Percentiles rank a stretch among this genome's conserved stretches.
Conservation (phyloP, 1,140 invertebrate species). For the Teleogryllus occipitalis region DNA sequence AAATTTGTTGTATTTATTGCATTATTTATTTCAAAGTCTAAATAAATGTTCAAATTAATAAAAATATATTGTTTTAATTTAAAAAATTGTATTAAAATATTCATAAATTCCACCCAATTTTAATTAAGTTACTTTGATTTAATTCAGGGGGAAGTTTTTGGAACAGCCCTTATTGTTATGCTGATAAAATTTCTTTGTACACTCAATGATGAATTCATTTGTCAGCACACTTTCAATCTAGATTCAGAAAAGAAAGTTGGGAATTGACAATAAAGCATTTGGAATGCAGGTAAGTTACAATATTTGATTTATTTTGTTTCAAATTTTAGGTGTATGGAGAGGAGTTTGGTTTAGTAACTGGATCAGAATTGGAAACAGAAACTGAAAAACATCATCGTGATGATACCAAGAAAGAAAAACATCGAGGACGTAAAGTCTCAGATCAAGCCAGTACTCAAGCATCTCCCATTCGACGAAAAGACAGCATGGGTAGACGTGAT, state of each 20-base stretch:
- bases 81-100: too few relatives aligned
- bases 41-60: too few relatives aligned
- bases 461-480: slow-evolving; percentile 64
- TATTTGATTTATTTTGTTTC: neutral
- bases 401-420: slow-evolving; percentile 40
- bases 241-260: neutral
- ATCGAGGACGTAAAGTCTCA: slow-evolving; percentile 53
- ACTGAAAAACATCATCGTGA: slow-evolving; percentile 17
- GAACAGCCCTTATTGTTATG: too few relatives aligned
- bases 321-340: slow-evolving; percentile 64
- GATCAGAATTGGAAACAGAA: slow-evolving; percentile 32
- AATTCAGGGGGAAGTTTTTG: too few relatives aligned
- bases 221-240: too few relatives aligned
- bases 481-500: slow-evolving; percentile 61
- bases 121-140: too few relatives aligned
- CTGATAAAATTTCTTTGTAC: too few relatives aligned
- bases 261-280: neutral
- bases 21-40: too few relatives aligned
- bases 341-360: slow-evolving; percentile 63
- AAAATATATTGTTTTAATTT: too few relatives aligned
- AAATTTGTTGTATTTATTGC: too few relatives aligned
- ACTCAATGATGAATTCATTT: too few relatives aligned
- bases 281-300: neutral
- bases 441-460: slow-evolving; percentile 65
- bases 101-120: too few relatives aligned